A percentile compares a stretch with the other conserved stretches of the same genome.
Evolutionary conservation across 1,140 invertebrate species (phyloP).

Genomic region (Drosophila pseudoananassae): DNA sequence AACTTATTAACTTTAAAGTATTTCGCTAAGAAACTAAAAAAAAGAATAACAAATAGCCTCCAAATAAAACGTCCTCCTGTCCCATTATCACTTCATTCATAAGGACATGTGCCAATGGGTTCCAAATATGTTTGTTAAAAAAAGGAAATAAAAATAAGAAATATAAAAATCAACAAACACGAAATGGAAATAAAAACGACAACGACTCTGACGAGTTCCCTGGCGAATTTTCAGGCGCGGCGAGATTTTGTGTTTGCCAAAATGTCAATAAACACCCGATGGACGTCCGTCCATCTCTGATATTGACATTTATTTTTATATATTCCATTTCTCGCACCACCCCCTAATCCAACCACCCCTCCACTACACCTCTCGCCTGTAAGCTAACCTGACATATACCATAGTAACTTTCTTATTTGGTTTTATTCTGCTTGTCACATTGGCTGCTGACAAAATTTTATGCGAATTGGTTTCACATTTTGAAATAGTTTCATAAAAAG

Average conservation of each 20-base stretch:
- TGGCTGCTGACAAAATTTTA: constrained; percentile 76
- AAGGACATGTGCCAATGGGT: constrained; percentile 81
- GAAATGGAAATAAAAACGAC: neutral
- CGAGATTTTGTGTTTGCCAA: constrained; percentile 75
- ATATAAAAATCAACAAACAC: constrained; percentile 5
- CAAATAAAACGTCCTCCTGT: constrained; percentile 34
- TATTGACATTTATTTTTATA: constrained; percentile 73
- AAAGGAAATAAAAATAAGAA: neutral
- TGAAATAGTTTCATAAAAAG: constrained; percentile 83
- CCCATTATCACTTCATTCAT: constrained; percentile 83
- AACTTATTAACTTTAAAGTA: neutral
- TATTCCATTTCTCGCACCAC: constrained; percentile 47
- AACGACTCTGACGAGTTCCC: constrained; percentile 47
- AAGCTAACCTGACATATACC: constrained; percentile 6
- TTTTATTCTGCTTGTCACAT: constrained; percentile 68
- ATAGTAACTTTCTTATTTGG: constrained; percentile 66
- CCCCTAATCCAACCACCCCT: neutral
- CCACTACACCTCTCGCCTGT: too few relatives aligned
- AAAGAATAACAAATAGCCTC: constrained; percentile 8
- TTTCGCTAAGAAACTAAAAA: constrained; percentile 3
- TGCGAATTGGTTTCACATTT: constrained; percentile 80
- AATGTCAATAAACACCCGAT: constrained; percentile 77
- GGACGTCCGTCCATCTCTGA: constrained; percentile 23
- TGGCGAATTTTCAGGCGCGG: constrained; percentile 54
- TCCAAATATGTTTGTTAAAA: constrained; percentile 57